Evolutionary conservation across 2,888 invertebrate genomes (phyloP).

Genomic region (Corbicula japonica): DNA sequence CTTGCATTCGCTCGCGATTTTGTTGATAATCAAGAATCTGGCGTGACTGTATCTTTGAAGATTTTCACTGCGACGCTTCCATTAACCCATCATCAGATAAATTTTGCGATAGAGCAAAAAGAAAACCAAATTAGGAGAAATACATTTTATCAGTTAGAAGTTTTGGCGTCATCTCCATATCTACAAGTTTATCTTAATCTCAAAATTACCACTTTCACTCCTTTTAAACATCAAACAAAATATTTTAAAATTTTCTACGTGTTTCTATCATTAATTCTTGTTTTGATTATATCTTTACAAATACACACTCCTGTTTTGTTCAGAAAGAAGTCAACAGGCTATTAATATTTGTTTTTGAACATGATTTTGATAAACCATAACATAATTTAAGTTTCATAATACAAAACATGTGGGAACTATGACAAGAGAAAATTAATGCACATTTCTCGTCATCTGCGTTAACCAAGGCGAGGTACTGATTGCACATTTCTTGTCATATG

Average conservation of each 20-base stretch:
- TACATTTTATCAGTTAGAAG: conserved; percentile 30
- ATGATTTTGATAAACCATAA: no score
- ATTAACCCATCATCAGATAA: conserved; percentile 23
- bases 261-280: conserved; percentile 42
- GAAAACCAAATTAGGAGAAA: conserved; percentile 48
- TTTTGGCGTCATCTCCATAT: conserved; percentile 56
- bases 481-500: no score
- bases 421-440: no score
- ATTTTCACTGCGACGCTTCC: conserved; percentile 22
- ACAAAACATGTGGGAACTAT: no score
- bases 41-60: not conserved
- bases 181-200: conserved; percentile 41
- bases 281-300: no score
- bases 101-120: conserved; percentile 44
- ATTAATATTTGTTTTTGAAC: no score
- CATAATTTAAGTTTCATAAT: no score
- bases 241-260: conserved; percentile 41
- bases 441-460: no score
- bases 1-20: no score
- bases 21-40: not conserved
- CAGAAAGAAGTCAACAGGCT: no score
- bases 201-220: conserved; percentile 46
- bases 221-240: conserved; percentile 50
- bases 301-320: no score
- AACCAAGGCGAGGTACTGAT: no score